Percentiles rank a stretch among this genome's conserved stretches.
Conservation (phyloP, 1,140 invertebrate species). For the Drosophila ambigua region DNA sequence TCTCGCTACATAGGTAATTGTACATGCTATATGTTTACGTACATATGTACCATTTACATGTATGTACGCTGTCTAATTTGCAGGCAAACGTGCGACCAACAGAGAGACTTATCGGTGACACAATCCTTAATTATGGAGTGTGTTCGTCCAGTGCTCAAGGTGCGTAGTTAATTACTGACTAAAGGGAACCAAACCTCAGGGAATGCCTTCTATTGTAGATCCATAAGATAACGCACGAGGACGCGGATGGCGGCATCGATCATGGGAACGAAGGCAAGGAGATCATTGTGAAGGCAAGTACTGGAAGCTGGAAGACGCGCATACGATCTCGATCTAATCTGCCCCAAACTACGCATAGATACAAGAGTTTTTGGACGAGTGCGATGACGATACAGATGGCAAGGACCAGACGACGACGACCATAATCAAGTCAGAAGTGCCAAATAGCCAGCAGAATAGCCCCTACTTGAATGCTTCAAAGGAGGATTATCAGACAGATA, state of each 20-base stretch:
- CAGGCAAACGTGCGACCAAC: constrained; percentile 36
- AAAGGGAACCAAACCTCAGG: not conserved
- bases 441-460: no score
- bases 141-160: constrained; percentile 9
- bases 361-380: constrained; percentile 23
- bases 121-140: no score
- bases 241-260: not conserved
- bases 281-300: constrained; percentile 40
- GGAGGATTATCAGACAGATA: no score
- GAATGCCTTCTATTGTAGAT: constrained; percentile 5
- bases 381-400: not conserved
- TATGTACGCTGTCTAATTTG: not conserved
- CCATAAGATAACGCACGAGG: constrained; percentile 8
- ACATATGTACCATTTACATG: not conserved
- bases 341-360: constrained; percentile 8
- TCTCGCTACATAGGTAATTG: constrained; percentile 43
- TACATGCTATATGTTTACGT: constrained; percentile 7
- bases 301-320: no score
- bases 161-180: not conserved
- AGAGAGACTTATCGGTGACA: not conserved
- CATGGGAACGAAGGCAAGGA: constrained; percentile 24
- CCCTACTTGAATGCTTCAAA: no score
- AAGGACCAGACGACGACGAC: no score
- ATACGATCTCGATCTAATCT: not conserved
- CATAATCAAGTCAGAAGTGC: not conserved